Base-by-base conservation (phyloP, 2,797 vertebrate species). In the Nannoperca australis region DNA sequence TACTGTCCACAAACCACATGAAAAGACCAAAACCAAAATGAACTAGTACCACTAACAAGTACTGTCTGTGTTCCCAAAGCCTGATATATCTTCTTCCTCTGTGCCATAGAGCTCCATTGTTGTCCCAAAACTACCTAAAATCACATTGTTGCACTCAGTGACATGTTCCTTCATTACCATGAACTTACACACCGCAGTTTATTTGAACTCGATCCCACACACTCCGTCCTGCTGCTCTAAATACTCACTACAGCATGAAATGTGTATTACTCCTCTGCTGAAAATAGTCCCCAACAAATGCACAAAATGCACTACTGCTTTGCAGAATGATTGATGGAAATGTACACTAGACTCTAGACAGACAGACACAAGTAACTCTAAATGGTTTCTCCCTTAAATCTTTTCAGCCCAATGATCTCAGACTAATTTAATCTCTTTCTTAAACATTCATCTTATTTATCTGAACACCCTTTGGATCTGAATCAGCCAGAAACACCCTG, bases 391-490 rank as follows among this genome's bases (percentile, higher is more conserved):
- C 20, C 20, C 49, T 47, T 44, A 34, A 61, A 51, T 59, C 15
- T 13, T 42, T 61, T 22, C 12, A 47, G 30, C 27, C 67, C 62
- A 69, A 82, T 24, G 12, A 30, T 5, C 59, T 55, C 38, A 7
- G 45, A 34, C 50, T 45, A 30, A 53, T 44, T 59, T 24, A 7
- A 56, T 54, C 30, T 54, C 9, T 36, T 56, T 64, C 7, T 38
- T 53, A 73, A 65, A 50, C 11, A 30, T 34, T 79, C 63, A 51
- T 40, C 32, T 74, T 70, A 80, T 84, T 83, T 83, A 80, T 36
- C 53, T 81, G 22, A 36, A 55, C 62, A 53, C 62, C 15, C 66
- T 69, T 56, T 24, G 30, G 54, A 61, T 20, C 73, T 38, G 51
- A 58, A 73, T 56, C 53, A 7, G 7, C 20, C 70, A 62, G 60